Conservation (phyloP, 2,888 invertebrate genomes). For the Drosophila sordidula region DNA sequence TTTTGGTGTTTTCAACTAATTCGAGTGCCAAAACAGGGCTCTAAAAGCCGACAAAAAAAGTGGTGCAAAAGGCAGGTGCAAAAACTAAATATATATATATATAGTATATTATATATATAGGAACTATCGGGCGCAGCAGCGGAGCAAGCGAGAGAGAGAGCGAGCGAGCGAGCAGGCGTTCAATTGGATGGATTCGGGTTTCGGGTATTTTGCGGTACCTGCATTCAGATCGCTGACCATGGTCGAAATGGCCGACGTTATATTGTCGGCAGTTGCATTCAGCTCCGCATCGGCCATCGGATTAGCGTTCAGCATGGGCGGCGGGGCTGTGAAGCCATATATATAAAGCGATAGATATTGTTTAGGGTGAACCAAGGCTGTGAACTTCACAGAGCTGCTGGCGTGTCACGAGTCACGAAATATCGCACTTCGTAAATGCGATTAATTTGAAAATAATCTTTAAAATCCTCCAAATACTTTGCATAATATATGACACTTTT, state of each 20-base stretch:
- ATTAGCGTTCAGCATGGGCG: constrained; percentile 86
- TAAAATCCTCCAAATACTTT: too few relatives aligned
- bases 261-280: constrained; percentile 97
- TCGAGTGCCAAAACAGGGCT: constrained; percentile 49
- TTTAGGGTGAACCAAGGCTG: constrained; percentile 19
- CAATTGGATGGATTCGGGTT: background rate
- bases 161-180: constrained; percentile 15
- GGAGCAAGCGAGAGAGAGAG: constrained; percentile 23
- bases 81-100: constrained; percentile 3
- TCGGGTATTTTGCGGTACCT: constrained; percentile 86
- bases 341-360: constrained; percentile 36
- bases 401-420: background rate
- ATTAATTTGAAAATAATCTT: too few relatives aligned
- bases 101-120: too few relatives aligned
- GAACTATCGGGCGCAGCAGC: constrained; percentile 30
- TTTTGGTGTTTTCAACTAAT: constrained; percentile 55
- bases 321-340: constrained; percentile 71
- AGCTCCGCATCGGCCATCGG: constrained; percentile 93
- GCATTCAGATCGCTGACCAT: constrained; percentile 98
- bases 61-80: constrained; percentile 41
- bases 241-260: constrained; percentile 99
- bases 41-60: constrained; percentile 33
- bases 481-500: too few relatives aligned
- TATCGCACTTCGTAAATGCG: too few relatives aligned
- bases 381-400: constrained; percentile 5